Evolutionary conservation across 2,113 vertebrate genomes (phyloP).

Genomic region (Noctilio leporinus): DNA sequence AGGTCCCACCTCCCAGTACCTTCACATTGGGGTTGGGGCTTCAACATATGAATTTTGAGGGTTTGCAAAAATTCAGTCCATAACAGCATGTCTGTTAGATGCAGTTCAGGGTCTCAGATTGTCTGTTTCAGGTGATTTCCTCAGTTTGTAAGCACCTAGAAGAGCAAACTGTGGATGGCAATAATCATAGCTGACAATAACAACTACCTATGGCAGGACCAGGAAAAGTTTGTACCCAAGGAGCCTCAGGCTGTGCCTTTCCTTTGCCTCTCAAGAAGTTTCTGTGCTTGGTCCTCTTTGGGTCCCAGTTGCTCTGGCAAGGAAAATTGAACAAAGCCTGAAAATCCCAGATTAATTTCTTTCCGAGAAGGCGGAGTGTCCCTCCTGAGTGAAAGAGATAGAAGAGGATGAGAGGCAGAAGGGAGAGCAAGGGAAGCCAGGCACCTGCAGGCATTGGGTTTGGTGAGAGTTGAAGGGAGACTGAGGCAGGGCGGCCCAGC

Average conservation of each 20-base stretch:
- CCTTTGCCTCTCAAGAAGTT: not conserved
- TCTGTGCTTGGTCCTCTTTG: not conserved
- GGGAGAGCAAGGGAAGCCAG: not conserved
- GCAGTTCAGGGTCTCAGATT: not conserved
- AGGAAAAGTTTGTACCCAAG: not conserved
- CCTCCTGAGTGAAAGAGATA: not conserved
- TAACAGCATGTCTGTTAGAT: not conserved
- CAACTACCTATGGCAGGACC: not conserved
- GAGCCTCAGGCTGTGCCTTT: not conserved
- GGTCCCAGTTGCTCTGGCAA: not conserved
- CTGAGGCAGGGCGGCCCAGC: not conserved
- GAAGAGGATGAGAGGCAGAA: not conserved
- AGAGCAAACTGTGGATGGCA: not conserved
- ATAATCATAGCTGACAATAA: not conserved
- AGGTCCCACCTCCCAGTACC: not conserved
- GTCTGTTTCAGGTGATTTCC: not conserved
- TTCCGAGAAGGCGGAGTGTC: not conserved
- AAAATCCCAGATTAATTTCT: not conserved
- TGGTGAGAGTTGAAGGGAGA: not conserved
- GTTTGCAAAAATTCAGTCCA: not conserved
- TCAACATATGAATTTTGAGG: not conserved
- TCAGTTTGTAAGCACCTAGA: not conserved
- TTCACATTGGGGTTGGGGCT: not conserved
- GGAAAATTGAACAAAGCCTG: not conserved
- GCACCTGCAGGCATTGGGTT: no score